Conservation (phyloP, 2,113 vertebrate species). For the Bungarus multicinctus region DNA sequence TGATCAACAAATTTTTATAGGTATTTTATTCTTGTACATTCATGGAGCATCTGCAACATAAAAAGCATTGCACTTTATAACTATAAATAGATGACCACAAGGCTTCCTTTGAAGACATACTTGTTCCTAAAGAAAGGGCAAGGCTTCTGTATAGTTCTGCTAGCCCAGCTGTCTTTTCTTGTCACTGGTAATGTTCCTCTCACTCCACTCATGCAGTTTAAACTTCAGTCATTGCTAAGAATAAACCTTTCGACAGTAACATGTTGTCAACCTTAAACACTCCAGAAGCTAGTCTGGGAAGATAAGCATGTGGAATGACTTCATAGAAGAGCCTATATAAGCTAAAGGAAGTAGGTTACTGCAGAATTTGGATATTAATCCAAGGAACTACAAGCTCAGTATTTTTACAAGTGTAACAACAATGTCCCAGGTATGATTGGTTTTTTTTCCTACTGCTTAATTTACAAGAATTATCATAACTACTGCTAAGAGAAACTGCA, state of each 20-base stretch:
- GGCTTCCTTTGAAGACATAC: background rate
- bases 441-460: background rate
- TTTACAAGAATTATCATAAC: background rate
- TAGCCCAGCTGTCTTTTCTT: conserved; percentile 50
- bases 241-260: conserved; percentile 63
- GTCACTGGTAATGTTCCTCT: conserved; percentile 15
- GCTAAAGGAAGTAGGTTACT: conserved; percentile 41
- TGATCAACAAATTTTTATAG: background rate
- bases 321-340: conserved; percentile 67
- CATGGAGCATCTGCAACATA: background rate
- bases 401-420: conserved; percentile 7
- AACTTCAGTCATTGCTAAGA: conserved; percentile 64
- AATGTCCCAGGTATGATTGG: conserved; percentile 87
- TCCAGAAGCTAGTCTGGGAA: conserved; percentile 64
- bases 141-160: background rate
- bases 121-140: background rate
- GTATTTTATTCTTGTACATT: background rate
- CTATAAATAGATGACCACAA: conserved; percentile 14
- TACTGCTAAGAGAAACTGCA: accelerated
- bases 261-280: conserved; percentile 38
- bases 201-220: background rate
- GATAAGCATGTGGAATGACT: conserved; percentile 58
- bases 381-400: background rate
- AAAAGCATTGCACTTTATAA: conserved; percentile 39
- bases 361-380: conserved; percentile 50